These are phyloP conservation scores for Sinhomidia bicolor DNA, from an alignment of 2,888 invertebrate species.

Conservation along the genomic window DNA sequence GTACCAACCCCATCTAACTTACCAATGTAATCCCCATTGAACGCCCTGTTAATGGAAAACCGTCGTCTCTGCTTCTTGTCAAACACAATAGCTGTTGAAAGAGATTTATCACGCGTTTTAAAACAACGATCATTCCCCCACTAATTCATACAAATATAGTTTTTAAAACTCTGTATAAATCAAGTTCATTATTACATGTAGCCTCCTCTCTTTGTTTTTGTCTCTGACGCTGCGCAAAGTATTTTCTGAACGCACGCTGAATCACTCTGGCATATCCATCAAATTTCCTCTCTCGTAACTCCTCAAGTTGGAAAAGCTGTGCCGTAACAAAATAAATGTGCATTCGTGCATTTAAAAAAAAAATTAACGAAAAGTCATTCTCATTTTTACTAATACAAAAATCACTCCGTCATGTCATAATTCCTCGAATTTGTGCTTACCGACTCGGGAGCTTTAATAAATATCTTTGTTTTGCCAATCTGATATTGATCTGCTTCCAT, in stretches of 20 bases:
- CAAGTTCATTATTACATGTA: constrained; percentile 81
- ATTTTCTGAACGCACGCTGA: constrained; percentile 86
- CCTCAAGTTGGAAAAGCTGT: constrained; percentile 87
- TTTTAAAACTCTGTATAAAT: not conserved
- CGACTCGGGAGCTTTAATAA: constrained; percentile 87
- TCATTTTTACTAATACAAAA: not conserved
- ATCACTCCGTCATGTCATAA: not conserved
- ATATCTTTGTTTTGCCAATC: constrained; percentile 86
- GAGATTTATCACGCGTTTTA: not conserved
- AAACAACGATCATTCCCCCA: too few relatives aligned
- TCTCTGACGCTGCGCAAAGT: constrained; percentile 85
- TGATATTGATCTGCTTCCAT: constrained; percentile 86
- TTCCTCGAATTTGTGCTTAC: constrained; percentile 82
- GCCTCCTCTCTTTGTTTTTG: constrained; percentile 85
- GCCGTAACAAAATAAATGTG: not conserved
- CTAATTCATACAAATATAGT: not conserved
- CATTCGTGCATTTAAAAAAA: not conserved
- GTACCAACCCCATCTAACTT: not conserved
- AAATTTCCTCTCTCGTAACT: constrained; percentile 86
- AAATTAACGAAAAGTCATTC: not conserved
- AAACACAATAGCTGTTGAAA: constrained; percentile 81
- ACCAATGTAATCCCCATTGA: constrained; percentile 87
- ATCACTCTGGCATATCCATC: constrained; percentile 86
- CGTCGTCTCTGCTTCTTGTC: constrained; percentile 85
- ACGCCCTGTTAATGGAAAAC: constrained; percentile 86